A percentile compares a stretch with the other conserved stretches of the same genome.
Evolutionary conservation across 2,113 vertebrate genomes (phyloP).

Genomic region (Machaerirhynchus nigripectus): DNA sequence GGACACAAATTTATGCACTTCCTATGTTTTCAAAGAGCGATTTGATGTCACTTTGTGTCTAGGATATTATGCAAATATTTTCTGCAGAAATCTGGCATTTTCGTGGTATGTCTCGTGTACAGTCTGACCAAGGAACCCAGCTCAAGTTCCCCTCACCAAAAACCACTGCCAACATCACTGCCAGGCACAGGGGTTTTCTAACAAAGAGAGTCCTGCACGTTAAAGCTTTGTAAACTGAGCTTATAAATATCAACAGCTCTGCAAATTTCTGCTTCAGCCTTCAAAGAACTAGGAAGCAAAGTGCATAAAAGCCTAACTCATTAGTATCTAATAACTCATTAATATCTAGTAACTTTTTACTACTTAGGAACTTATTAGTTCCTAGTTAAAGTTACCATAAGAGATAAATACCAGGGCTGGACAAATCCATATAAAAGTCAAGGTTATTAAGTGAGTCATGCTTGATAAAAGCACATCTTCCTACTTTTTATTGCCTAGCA

Average conservation of each 20-base stretch:
- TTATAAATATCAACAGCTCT: background rate
- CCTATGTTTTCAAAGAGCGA: background rate
- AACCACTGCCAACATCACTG: background rate
- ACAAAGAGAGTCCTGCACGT: background rate
- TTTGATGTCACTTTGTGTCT: background rate
- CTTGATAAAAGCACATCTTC: background rate
- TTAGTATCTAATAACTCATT: background rate
- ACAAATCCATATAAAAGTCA: conserved; percentile 9
- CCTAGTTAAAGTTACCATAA: background rate
- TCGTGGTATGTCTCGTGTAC: background rate
- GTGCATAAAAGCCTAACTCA: background rate
- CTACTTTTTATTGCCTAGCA: background rate
- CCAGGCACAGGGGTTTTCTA: background rate
- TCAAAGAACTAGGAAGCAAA: background rate
- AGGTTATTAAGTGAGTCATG: background rate
- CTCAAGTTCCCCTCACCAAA: background rate
- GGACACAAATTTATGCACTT: background rate
- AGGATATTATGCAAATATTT: background rate
- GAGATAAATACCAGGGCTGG: background rate
- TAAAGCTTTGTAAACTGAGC: background rate
- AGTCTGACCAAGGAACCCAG: background rate
- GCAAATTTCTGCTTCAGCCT: background rate
- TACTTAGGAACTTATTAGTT: background rate
- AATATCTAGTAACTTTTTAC: background rate
- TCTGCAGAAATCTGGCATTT: background rate